Base-by-base conservation (phyloP, 2,797 vertebrate genomes). In the Arrhamphus sclerolepis region DNA sequence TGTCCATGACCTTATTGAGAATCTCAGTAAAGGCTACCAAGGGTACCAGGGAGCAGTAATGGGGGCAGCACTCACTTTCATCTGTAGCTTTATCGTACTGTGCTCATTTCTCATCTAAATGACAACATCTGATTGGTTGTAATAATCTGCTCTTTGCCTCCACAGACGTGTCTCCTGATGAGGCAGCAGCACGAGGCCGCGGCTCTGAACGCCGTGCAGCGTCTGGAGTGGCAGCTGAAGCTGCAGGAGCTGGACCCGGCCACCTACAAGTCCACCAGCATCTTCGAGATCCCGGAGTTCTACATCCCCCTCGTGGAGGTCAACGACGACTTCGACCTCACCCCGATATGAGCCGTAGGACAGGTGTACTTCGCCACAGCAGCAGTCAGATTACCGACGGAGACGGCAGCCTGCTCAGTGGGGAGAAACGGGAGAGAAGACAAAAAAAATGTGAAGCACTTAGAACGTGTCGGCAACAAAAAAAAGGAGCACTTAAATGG, bases 221-320 rank as follows among this genome's bases (percentile, higher is more conserved):
- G 97, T 21, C 90, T 99, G 70, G 97, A 99, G 89, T 99, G 98
- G 98, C 98, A 99, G 91, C 95, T 98, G 34, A 99, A 99, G 76
- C 95, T 98, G 58, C 97, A 99, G 84, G 98, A 99, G 82, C 94
- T 99, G 1, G 98, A 99, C 84, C 97, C 95, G 28, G 96, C 97
- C 82, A 96, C 94, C 0, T 96, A 98, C 90, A 99, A 99, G 87
- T 98, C 97, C 29, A 94, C 97, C 93, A 98, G 96, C 93, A 98
- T 99, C 88, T 99, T 99, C 46, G 96, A 99, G 91, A 98, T 99
- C 82, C 94, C 97, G 1, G 97, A 98, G 87, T 99, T 99, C 70
- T 97, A 98, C 79, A 97, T 99, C 90, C 98, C 98, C 7, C 96
- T 99, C 2, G 98, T 99, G 76, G 98, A 99, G 76, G 98, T 99